Percentiles rank a stretch among this genome's conserved stretches.
These are phyloP conservation scores for Pinctada fucata DNA, from an alignment of 2,888 invertebrate species.

Conservation along the genomic window DNA sequence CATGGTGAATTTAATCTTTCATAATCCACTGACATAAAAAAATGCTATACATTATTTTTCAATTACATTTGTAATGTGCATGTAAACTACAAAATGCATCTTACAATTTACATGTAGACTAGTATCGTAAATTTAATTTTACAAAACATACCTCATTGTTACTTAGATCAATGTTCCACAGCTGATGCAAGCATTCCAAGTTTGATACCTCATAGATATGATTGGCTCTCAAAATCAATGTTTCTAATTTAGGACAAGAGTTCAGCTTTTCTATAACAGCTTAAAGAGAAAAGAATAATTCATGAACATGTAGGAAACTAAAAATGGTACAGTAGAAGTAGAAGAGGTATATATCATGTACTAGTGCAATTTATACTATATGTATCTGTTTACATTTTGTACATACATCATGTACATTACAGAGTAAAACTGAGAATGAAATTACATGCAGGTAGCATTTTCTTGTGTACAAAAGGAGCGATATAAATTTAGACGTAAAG, in stretches of 20 bases:
- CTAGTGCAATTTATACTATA: too few species aligned
- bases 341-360: too few species aligned
- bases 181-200: constrained; percentile 65
- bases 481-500: too few species aligned
- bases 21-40: neutral
- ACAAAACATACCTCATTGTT: constrained; percentile 68
- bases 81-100: too few species aligned
- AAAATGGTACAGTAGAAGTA: neutral
- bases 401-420: too few species aligned
- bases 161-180: constrained; percentile 73
- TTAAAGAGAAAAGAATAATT: constrained; percentile 41
- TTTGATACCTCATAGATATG: constrained; percentile 64
- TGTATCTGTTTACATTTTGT: too few species aligned
- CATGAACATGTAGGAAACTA: neutral
- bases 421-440: too few species aligned
- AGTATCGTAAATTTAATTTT: too few species aligned
- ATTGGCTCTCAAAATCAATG: constrained; percentile 68
- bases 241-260: constrained; percentile 62
- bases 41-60: too few species aligned
- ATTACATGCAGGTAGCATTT: too few species aligned
- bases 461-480: too few species aligned
- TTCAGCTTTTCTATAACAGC: constrained; percentile 60
- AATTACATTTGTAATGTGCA: neutral
- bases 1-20: neutral
- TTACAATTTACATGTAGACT: too few species aligned